These are phyloP conservation scores for Chlamydotis undulata DNA, from an alignment of 2,113 vertebrate species.

Conservation along the genomic window DNA sequence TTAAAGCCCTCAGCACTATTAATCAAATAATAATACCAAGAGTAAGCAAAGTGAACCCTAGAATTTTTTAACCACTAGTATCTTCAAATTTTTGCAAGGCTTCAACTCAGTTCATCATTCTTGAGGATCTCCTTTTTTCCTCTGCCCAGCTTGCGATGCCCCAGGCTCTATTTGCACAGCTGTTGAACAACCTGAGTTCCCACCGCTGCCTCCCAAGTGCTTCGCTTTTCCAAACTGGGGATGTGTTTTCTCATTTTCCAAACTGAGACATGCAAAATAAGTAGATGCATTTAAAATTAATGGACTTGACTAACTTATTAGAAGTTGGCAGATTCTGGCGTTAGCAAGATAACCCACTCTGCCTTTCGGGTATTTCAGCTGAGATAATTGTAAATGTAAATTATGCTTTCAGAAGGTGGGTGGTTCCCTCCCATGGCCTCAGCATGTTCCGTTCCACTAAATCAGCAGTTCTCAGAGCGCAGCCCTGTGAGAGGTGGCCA, in stretches of 20 bases:
- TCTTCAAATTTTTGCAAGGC: neutral
- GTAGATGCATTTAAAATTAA: neutral
- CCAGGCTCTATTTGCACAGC: neutral
- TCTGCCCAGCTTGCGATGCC: neutral
- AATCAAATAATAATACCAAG: neutral
- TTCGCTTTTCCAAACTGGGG: neutral
- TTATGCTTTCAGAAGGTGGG: neutral
- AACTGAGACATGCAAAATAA: neutral
- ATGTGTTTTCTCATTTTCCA: too few relatives aligned
- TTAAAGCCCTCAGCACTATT: neutral
- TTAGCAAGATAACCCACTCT: neutral
- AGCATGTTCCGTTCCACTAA: neutral
- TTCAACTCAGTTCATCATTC: neutral
- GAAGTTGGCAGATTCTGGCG: neutral
- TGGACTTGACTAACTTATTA: neutral
- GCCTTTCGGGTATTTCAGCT: neutral
- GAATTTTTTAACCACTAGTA: neutral
- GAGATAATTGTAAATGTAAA: neutral
- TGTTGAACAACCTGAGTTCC: neutral
- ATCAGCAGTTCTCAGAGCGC: neutral
- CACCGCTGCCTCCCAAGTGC: neutral
- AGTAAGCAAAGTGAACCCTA: neutral
- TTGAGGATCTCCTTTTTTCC: neutral
- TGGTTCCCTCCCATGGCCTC: neutral
- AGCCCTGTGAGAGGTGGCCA: neutral